phyloP scores from a whole-genome alignment of 2,797 vertebrate species.

The Margarornis squamiger region DNA sequence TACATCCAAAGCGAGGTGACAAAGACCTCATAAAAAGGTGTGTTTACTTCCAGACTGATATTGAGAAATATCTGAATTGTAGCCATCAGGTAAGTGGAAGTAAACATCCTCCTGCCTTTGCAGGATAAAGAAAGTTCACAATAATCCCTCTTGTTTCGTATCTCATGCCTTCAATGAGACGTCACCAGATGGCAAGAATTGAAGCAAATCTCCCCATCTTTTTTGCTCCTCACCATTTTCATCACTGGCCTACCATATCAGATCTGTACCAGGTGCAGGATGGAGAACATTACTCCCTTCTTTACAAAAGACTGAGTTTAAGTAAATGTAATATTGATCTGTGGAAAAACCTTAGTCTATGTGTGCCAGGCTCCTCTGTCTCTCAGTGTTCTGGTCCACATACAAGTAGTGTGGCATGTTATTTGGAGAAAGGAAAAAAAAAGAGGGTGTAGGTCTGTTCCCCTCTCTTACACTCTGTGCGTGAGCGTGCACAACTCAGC shows the following conservation, averaged over 20 bases:
- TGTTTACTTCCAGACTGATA: conserved; percentile 62
- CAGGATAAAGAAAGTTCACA: conserved; percentile 42
- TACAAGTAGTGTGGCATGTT: not conserved
- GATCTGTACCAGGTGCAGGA: not conserved
- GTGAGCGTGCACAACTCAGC: not conserved
- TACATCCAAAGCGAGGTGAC: conserved; percentile 33
- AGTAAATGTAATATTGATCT: not conserved
- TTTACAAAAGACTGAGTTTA: not conserved
- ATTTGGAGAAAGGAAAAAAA: not conserved
- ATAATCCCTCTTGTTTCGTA: conserved; percentile 63
- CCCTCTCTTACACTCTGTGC: not conserved
- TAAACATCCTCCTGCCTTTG: conserved; percentile 55
- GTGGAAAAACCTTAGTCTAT: not conserved
- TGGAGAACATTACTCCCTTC: not conserved
- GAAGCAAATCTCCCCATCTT: not conserved
- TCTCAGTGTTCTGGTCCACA: not conserved
- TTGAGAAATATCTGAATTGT: conserved; percentile 46
- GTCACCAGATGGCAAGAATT: not conserved
- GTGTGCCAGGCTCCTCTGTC: not conserved
- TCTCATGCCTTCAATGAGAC: conserved; percentile 17
- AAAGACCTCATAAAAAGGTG: conserved; percentile 42
- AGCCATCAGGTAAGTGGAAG: conserved; percentile 45
- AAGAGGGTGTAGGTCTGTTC: not conserved
- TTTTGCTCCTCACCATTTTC: not conserved
- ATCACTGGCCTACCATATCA: not conserved